Evolutionary conservation across 2,888 invertebrate genomes (phyloP), one percentile per base, ranked within the genome.

Genomic region (Craniophora ligustri): DNA sequence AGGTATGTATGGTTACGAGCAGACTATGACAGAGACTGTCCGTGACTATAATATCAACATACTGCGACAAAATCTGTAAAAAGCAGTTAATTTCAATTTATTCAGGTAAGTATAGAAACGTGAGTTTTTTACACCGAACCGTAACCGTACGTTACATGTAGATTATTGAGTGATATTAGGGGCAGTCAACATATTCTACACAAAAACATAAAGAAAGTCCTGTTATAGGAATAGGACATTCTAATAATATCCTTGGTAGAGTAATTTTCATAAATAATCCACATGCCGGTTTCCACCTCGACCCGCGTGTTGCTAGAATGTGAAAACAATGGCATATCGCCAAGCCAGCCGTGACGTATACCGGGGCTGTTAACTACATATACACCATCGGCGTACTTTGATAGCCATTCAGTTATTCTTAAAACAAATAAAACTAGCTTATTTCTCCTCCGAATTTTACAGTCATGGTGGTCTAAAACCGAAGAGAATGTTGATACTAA

Each of bases 321-420:
- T 68, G 60, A 67, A 71, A 76, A 79, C 76, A 73, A 76, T 81
- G 80, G 80, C 81, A 69, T 6, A 16, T 38, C 19, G 81, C 80
- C 81, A 81, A 73, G 44, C 55, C 40, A 55, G 32, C 31, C 18
- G 51, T 67, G 72, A 73, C 68, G 75, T 62, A 41, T 36, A 28
- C 21, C 14, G n/a, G 26, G 28, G 30, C 13, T 41, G 30, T 49
- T 30, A 59, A 32, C 41, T 28, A 38, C n/a, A n/a, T n/a, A n/a
- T n/a, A n/a, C 23, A 46, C 54, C 38, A 51, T 54, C 46, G 45
- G 19, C 46, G 42, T 31, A 48, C 38, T 40, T 56, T 62, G 66
- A 69, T 65, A 62, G 42, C 62, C 34, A 35, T 46, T 31, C 55
- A 21, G 48, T 42, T 62, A 60, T 62, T 64, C 61, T 54, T 41